phyloP scores from a whole-genome alignment of 2,113 vertebrate genomes.

The Macrotis lagotis region DNA sequence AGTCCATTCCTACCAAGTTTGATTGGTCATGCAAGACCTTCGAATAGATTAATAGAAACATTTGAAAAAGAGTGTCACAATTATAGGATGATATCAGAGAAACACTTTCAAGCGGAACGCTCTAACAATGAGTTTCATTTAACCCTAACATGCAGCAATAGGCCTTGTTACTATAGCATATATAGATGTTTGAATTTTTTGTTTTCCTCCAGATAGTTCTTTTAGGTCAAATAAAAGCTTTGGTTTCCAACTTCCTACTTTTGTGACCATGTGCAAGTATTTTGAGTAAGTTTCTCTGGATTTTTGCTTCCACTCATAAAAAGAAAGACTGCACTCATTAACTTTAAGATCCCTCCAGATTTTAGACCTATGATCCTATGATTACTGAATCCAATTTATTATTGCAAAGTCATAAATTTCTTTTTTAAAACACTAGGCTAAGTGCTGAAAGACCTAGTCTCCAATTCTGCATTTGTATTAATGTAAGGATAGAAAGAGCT shows the following conservation, averaged over 20 bases:
- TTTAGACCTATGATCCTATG: background rate
- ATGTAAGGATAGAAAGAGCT: slow-evolving; percentile 1
- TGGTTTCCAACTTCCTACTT: background rate
- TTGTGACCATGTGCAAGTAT: background rate
- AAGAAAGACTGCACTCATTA: background rate
- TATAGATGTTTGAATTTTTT: background rate
- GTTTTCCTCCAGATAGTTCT: slow-evolving; percentile 22
- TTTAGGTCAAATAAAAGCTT: slow-evolving; percentile 2
- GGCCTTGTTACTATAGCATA: slow-evolving; percentile 24
- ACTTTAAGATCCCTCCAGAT: background rate
- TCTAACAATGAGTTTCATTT: slow-evolving; percentile 1
- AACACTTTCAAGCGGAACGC: background rate
- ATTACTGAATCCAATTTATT: background rate
- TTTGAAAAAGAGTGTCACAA: background rate
- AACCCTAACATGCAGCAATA: slow-evolving; percentile 9
- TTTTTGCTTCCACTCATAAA: background rate
- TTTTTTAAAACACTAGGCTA: background rate
- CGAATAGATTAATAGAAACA: background rate
- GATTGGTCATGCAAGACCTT: background rate
- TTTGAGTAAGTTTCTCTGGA: background rate
- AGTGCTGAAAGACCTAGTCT: slow-evolving; percentile 6
- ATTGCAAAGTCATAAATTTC: slow-evolving; percentile 36
- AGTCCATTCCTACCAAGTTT: background rate
- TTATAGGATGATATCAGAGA: background rate
- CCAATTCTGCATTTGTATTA: background rate